A percentile compares a stretch with the other conserved stretches of the same genome.
These are phyloP conservation scores for Taenaris catops DNA, from an alignment of 2,888 invertebrate genomes.

Conservation along the genomic window DNA sequence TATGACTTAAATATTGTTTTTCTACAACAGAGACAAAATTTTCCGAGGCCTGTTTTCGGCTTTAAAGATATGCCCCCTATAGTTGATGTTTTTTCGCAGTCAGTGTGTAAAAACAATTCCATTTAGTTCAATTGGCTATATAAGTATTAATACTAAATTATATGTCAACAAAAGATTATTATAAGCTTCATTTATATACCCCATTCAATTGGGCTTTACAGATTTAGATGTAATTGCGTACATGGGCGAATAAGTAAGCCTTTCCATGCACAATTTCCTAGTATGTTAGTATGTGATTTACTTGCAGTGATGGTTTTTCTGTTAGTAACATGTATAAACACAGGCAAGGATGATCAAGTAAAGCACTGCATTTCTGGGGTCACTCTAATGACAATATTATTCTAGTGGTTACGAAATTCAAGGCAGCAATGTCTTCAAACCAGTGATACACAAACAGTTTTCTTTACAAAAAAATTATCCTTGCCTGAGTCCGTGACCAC, in stretches of 20 bases:
- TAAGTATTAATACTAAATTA: too few relatives aligned
- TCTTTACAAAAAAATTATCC: slow-evolving; percentile 78
- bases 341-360: slow-evolving; percentile 81
- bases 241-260: slow-evolving; percentile 39
- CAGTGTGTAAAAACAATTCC: too few relatives aligned
- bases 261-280: slow-evolving; percentile 60
- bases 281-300: slow-evolving; percentile 66
- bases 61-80: too few relatives aligned
- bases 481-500: slow-evolving; percentile 81
- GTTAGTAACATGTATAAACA: slow-evolving; percentile 78
- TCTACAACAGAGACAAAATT: too few relatives aligned
- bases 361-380: slow-evolving; percentile 79
- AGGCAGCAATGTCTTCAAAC: slow-evolving; percentile 75
- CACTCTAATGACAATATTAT: slow-evolving; percentile 70
- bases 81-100: too few relatives aligned
- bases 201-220: slow-evolving; percentile 22
- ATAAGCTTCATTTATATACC: slow-evolving; percentile 3
- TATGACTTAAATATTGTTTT: too few relatives aligned
- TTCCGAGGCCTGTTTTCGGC: too few relatives aligned
- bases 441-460: slow-evolving; percentile 76
- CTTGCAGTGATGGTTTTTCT: slow-evolving; percentile 57
- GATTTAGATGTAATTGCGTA: slow-evolving; percentile 24
- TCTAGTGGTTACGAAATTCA: slow-evolving; percentile 75
- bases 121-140: too few relatives aligned
- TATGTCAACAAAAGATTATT: too few relatives aligned